phyloP scores from a whole-genome alignment of 2,888 invertebrate genomes.

The Strigamia maritima region DNA sequence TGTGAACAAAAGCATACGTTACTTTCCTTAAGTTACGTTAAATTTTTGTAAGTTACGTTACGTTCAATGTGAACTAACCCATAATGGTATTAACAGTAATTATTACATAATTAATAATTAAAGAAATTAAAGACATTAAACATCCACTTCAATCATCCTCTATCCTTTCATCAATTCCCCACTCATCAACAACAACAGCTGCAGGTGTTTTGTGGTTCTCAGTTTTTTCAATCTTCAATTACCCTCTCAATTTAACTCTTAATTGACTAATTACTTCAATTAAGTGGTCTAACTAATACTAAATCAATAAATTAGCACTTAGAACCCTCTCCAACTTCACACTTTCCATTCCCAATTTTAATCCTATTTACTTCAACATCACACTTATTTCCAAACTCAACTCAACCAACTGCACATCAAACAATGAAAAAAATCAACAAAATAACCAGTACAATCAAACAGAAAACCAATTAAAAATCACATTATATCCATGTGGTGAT shows the following conservation, averaged over 20 bases:
- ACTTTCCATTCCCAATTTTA: neutral
- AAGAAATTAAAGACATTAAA: neutral
- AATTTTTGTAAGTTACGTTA: no score
- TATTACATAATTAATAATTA: no score
- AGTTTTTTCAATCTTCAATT: neutral
- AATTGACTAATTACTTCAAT: conserved; percentile 18
- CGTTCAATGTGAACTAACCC: no score
- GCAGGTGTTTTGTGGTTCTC: conserved; percentile 14
- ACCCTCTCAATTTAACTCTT: neutral
- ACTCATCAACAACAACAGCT: neutral
- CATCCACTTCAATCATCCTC: neutral
- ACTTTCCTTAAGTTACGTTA: no score
- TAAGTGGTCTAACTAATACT: conserved; percentile 13
- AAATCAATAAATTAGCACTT: neutral
- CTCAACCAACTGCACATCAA: neutral
- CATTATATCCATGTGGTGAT: no score
- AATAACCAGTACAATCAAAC: neutral
- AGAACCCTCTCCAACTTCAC: neutral
- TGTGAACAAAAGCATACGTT: no score
- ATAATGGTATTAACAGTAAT: no score
- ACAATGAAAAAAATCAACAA: neutral
- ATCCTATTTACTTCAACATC: neutral
- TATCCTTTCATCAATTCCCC: neutral
- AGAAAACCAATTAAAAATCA: no score
- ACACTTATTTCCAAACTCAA: neutral